Percentiles rank a stretch among this genome's conserved stretches.
Evolutionary conservation across 2,113 vertebrate genomes (phyloP).

Genomic region (Paraplagusia blochii): DNA sequence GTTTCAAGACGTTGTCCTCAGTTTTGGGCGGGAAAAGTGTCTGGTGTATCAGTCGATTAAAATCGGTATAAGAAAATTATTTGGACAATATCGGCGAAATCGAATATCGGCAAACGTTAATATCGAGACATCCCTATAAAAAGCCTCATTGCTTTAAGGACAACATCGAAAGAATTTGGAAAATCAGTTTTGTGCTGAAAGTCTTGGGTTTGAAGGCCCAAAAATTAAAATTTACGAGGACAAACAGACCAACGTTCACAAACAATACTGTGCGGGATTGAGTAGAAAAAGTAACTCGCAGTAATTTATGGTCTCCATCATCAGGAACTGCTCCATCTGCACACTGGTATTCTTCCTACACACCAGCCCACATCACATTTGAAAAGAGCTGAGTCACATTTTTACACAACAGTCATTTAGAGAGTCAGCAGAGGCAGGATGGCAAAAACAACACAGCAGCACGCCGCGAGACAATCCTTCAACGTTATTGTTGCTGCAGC

Average conservation of each 20-base stretch:
- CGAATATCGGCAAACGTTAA: too few species aligned
- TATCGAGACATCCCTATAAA: too few species aligned
- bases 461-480: not conserved
- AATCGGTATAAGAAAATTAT: too few species aligned
- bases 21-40: too few species aligned
- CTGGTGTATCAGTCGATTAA: too few species aligned
- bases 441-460: not conserved
- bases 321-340: conserved; percentile 1
- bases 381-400: not conserved
- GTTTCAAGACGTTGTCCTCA: too few species aligned
- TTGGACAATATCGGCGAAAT: too few species aligned
- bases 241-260: not conserved
- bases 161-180: too few species aligned
- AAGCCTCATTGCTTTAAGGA: too few species aligned
- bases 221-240: not conserved
- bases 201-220: not conserved
- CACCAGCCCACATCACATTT: not conserved
- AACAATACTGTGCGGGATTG: not conserved
- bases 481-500: not conserved
- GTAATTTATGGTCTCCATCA: conserved; percentile 3
- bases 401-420: not conserved
- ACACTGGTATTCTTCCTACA: not conserved
- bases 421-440: not conserved
- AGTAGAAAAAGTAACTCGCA: not conserved
- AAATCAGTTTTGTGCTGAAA: too few species aligned